These are phyloP conservation scores for Parapristionchus giblindavisi DNA, from an alignment of 2,888 invertebrate species.

Conservation along the genomic window DNA sequence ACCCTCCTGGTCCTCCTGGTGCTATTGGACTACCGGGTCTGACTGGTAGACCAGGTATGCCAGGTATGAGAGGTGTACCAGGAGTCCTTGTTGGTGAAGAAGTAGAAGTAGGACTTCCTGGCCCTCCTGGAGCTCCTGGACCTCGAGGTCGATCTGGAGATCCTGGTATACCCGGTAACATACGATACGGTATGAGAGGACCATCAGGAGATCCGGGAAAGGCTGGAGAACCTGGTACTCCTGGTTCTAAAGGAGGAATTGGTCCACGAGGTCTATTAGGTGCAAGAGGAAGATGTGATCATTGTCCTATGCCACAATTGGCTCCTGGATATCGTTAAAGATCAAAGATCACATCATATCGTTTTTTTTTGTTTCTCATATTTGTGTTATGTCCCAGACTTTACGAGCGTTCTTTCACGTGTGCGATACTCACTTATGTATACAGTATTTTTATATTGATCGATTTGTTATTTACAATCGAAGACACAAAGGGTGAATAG, in stretches of 20 bases:
- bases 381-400: no score
- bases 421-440: conserved; percentile 12
- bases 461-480: no score
- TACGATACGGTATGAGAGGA: background rate
- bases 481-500: no score
- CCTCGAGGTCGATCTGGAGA: conserved; percentile 54
- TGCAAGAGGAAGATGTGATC: conserved; percentile 15
- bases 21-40: conserved; percentile 62
- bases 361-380: background rate
- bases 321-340: conserved; percentile 28
- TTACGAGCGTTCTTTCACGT: conserved; percentile 1
- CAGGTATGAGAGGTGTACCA: conserved; percentile 60
- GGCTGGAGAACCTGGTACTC: conserved; percentile 41
- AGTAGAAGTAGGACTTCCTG: conserved; percentile 68
- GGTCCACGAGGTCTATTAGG: conserved; percentile 80
- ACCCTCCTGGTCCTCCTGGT: conserved; percentile 66
- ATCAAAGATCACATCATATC: background rate
- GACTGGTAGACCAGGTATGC: conserved; percentile 54
- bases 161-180: conserved; percentile 60
- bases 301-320: conserved; percentile 24
- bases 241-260: conserved; percentile 73
- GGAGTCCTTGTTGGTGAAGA: conserved; percentile 46
- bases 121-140: conserved; percentile 55
- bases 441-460: no score
- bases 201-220: conserved; percentile 39